Percentiles rank a stretch among this genome's conserved stretches.
Conservation (phyloP, 1,140 invertebrate genomes). For the Chlorops oryzae region DNA sequence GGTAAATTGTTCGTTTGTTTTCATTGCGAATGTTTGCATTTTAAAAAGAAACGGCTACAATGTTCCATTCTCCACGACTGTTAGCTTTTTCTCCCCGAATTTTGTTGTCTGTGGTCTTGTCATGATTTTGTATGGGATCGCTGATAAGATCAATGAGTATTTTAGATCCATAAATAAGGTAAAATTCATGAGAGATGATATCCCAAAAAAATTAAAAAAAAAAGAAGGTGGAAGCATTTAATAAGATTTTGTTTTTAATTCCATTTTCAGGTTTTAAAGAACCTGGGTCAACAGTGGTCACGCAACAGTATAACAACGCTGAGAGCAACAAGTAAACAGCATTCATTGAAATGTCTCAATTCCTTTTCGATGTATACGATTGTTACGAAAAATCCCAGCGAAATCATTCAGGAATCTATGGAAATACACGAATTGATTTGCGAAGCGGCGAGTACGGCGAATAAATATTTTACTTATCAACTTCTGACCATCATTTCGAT, state of each 20-base stretch:
- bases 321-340: constrained; percentile 32
- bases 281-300: constrained; percentile 40
- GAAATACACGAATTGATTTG: constrained; percentile 45
- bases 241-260: neutral
- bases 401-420: constrained; percentile 47
- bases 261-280: constrained; percentile 33
- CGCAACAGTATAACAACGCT: constrained; percentile 27
- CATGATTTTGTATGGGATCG: neutral
- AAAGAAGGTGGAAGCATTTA: neutral
- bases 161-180: constrained; percentile 30
- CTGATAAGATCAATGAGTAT: constrained; percentile 4
- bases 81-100: constrained; percentile 26
- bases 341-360: constrained; percentile 36
- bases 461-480: constrained; percentile 46
- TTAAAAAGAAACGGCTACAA: neutral
- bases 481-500: constrained; percentile 43
- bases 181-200: neutral
- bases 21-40: constrained; percentile 5
- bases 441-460: constrained; percentile 42
- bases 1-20: constrained; percentile 1
- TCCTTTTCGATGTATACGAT: constrained; percentile 46
- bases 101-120: constrained; percentile 7
- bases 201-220: neutral
- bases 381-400: constrained; percentile 38
- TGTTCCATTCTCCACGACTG: neutral